Evolutionary conservation across 2,888 invertebrate genomes (phyloP), one percentile per base, ranked within the genome.

Genomic region (Drosophila meridiana): DNA sequence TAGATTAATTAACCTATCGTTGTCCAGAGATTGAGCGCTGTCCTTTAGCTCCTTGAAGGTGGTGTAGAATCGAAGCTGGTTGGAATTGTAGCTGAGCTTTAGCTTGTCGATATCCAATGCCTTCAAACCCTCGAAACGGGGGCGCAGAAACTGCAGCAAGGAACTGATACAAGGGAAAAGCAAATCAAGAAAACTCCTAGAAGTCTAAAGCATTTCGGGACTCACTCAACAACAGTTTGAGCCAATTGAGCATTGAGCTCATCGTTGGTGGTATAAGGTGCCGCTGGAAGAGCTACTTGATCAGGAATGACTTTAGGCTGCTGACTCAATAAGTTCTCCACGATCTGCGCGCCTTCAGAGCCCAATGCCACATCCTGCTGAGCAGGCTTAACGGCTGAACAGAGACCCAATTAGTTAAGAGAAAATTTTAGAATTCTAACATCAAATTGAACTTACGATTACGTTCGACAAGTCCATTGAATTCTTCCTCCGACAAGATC

Each of bases 51-150:
- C 52, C 14, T 72, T 79, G 55, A 91, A 87, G 4, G 65, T 74
- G 26, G 92, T 83, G 66, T 88, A 80, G 73, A 84, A 92, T 55
- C 87, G 75, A 6, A 92, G 90, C 66, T 92, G 89, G 50, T 48
- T 87, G 36, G 91, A 88, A 11, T 85, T 84, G 38, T 87, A 91
- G 72, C 83, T 89, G 43, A 92, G 72, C 64, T 89, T 87, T 9
- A 92, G 47, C 71, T 92, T 81, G 34, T 89, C 90, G 40, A 92
- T 79, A 40, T 85, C 57, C 82, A 92, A 76, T 0, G 68, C 20
- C 3, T 92, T 84, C 47, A 92, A 66, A n/a, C 92, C 92, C 71
- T 92, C 92, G 26, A 92, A 84, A 20, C 90, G 91, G 72, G 92
- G 90, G 32, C 90, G 91, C 28, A 90, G 55, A 26, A 91, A 76